phyloP scores from a whole-genome alignment of 2,888 invertebrate species.

The Strigamia crassipes region DNA sequence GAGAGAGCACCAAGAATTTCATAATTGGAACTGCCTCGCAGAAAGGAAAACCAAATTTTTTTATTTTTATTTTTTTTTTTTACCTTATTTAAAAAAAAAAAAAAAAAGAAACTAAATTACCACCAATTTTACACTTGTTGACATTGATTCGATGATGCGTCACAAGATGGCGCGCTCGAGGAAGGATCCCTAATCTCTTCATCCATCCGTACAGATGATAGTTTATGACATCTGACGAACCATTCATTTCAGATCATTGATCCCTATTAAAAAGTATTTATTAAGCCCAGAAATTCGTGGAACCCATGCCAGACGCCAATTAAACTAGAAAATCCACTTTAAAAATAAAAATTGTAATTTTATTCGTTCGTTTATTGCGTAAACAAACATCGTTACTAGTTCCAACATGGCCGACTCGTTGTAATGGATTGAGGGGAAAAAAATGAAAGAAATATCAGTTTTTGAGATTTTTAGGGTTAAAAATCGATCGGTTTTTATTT shows the following conservation, averaged over 20 bases:
- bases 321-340: not conserved
- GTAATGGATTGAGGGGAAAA: not conserved
- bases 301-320: not conserved
- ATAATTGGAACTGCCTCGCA: not conserved
- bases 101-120: not conserved
- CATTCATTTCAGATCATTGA: conserved; percentile 5
- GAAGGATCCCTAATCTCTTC: not conserved
- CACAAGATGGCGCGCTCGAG: not conserved
- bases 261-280: not conserved
- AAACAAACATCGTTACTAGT: too few species aligned
- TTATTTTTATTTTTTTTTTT: too few species aligned
- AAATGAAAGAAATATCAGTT: too few species aligned
- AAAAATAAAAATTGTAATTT: not conserved
- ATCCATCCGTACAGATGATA: not conserved
- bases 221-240: conserved; percentile 13
- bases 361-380: too few species aligned
- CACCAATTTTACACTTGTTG: not conserved
- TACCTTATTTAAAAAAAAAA: not conserved
- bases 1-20: not conserved
- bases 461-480: not conserved
- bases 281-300: not conserved
- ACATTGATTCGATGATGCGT: not conserved
- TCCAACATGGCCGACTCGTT: not conserved
- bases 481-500: not conserved
- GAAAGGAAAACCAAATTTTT: not conserved